Conservation (phyloP, 2,797 vertebrate species). For the Sebastes matsubarae region DNA sequence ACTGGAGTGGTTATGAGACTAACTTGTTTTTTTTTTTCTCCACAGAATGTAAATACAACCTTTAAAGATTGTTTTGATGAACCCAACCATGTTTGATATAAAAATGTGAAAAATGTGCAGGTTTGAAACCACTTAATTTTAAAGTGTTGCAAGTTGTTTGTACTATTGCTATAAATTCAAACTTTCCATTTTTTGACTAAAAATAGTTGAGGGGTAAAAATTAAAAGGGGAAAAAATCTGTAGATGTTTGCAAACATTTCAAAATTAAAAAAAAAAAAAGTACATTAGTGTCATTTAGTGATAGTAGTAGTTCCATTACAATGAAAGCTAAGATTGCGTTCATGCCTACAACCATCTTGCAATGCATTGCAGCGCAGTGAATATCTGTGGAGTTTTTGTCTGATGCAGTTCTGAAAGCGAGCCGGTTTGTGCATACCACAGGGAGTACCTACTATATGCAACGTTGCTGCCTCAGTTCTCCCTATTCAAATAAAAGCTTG, state of each 20-base stretch:
- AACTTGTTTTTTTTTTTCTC: conserved; percentile 45
- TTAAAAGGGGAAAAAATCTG: conserved; percentile 50
- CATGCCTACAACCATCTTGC: conserved; percentile 50
- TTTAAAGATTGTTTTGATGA: conserved; percentile 74
- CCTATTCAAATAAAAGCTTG: conserved; percentile 55
- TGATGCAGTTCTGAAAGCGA: conserved; percentile 56
- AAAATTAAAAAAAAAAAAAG: conserved; percentile 39
- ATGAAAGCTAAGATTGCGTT: conserved; percentile 48
- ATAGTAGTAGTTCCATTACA: conserved; percentile 58
- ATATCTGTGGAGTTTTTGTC: conserved; percentile 78
- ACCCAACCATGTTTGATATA: conserved; percentile 67
- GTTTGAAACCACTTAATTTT: conserved; percentile 67
- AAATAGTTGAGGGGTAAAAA: conserved; percentile 51
- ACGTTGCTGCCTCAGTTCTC: conserved; percentile 50
- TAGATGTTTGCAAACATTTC: conserved; percentile 74
- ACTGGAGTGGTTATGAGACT: conserved; percentile 29
- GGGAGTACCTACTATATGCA: conserved; percentile 50
- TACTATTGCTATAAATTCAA: conserved; percentile 72
- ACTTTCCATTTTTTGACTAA: neutral
- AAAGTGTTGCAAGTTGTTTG: conserved; percentile 73
- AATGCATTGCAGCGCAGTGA: conserved; percentile 78
- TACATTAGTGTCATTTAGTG: conserved; percentile 69
- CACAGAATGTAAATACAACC: conserved; percentile 84
- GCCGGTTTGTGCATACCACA: conserved; percentile 54
- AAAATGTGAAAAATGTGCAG: conserved; percentile 69